Evolutionary conservation across 2,888 invertebrate species (phyloP).

Genomic region (Macroteleia sp.): DNA sequence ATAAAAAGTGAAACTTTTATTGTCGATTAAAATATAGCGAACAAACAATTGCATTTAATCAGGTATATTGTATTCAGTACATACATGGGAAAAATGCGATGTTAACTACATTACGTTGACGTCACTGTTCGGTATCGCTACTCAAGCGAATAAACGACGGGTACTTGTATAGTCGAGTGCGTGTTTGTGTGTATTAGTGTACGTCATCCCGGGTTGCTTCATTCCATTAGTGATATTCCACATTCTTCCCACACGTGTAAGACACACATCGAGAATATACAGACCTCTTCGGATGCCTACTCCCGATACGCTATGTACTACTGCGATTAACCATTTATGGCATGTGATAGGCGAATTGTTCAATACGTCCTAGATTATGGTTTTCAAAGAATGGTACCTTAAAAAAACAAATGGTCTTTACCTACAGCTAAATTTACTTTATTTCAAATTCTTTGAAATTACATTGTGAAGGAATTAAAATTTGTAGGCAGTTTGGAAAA

Average conservation of each 20-base stretch:
- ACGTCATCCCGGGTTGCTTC: conserved; percentile 75
- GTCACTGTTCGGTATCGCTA: conserved; percentile 40
- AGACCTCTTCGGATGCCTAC: conserved; percentile 75
- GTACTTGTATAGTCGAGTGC: conserved; percentile 11
- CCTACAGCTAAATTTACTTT: too few species aligned
- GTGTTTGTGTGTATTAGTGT: conserved; percentile 17
- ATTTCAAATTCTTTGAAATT: too few species aligned
- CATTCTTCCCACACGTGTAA: conserved; percentile 83
- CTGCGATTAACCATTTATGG: conserved; percentile 77
- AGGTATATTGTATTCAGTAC: conserved; percentile 41
- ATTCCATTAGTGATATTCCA: conserved; percentile 81
- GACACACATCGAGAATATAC: conserved; percentile 75
- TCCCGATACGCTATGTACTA: conserved; percentile 75
- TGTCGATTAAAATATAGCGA: conserved; percentile 31
- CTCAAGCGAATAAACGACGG: conserved; percentile 46
- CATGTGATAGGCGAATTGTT: conserved; percentile 48
- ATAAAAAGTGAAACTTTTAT: conserved; percentile 18
- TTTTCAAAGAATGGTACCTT: not conserved
- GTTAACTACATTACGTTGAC: conserved; percentile 52
- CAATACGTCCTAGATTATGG: conserved; percentile 23
- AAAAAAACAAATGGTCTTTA: too few species aligned
- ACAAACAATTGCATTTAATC: conserved; percentile 50
- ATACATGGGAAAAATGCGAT: conserved; percentile 51
- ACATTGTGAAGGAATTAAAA: too few species aligned
- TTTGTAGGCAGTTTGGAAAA: not conserved